Evolutionary conservation across 2,113 vertebrate genomes (phyloP), one percentile per base, ranked within the genome.

Genomic region (Origma solitaria): DNA sequence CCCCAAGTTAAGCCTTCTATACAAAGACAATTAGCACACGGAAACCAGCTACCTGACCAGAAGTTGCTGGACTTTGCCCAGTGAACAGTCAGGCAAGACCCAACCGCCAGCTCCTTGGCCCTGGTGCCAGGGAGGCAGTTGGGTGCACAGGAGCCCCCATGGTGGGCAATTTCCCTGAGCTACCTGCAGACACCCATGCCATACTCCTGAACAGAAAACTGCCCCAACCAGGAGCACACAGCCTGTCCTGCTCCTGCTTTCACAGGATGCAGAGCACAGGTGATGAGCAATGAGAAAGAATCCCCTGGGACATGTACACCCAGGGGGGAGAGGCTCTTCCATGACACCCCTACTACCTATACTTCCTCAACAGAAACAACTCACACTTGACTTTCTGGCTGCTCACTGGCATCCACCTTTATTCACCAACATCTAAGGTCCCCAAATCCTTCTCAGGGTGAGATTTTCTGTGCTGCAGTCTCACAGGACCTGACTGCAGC

Each of bases 121-220:
- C n/a, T 31, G 7, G 9, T 56, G 24, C 58, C 61, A 62, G 35
- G 13, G 7, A 5, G 23, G 13, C 1, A 0, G 23, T 1, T 1
- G 2, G 4, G 3, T 18, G 3, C 30, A 82, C 0, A 0, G 47
- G 6, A 70, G 10, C 6, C 21, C 11, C 56, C 5, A 2, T 0
- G 0, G 11, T 1, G 9, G 31, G 47, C 15, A 60, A 21, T 10
- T 4, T 47, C 15, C 37, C 19, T 9, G 11, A 83, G 81, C 37
- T 49, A 83, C 13, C 45, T 23, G 21, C 40, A 61, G 30, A 53
- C 33, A 83, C 16, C 2, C 1, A 38, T 2, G 4, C 13, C 2
- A 1, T 6, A 37, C 4, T 22, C 37, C 37, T 0, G 0, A 65
- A 37, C 7, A 53, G 15, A 75, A 89, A 72, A 23, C 16, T 50